Evolutionary conservation across 1,140 invertebrate genomes (phyloP), one percentile per base, ranked within the genome.

Genomic region (Pogonomyrmex californicus): DNA sequence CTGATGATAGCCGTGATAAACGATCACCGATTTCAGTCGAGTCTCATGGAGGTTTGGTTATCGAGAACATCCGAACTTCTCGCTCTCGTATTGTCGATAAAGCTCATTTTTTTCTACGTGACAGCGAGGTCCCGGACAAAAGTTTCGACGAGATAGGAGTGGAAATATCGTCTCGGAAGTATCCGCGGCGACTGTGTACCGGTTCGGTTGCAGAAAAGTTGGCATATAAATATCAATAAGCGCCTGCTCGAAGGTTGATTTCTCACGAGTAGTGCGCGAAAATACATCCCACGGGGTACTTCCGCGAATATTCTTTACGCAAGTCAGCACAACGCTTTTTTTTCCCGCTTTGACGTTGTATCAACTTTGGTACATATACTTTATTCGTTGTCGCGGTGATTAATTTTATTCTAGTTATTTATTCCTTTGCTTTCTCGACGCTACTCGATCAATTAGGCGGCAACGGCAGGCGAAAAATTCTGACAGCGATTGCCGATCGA

Each of bases 161-260:
- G 65, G 65, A 85, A 88, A 86, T 86, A 88, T 88, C 87, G 73
- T 79, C 85, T 68, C 56, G 54, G 38, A 79, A 63, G 83, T 86
- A 78, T 70, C 81, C 49, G 70, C 73, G 63, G 56, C 56, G 58
- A 62, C 71, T 58, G 49, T 71, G 63, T 30, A n/a, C 33, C 62
- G 51, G 85, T 75, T 86, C 88, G 85, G 71, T 86, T 63, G 66
- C 49, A 23, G 54, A 85, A 87, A 90, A 90, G 47, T 89, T 90
- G 51, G 73, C 78, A 78, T 89, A 90, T 90, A 90, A 90, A 90
- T 89, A 89, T 90, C 89, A 89, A 90, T 89, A 89, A 90, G 89
- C 89, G 88, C 78, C 81, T 63, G 47, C 68, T 87, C 47, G 75
- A 86, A 83, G 85, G 60, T 88, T 70, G 71, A 89, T 85, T 77